Conservation (phyloP, 2,888 invertebrate genomes). For the Xestia c-nigrum region DNA sequence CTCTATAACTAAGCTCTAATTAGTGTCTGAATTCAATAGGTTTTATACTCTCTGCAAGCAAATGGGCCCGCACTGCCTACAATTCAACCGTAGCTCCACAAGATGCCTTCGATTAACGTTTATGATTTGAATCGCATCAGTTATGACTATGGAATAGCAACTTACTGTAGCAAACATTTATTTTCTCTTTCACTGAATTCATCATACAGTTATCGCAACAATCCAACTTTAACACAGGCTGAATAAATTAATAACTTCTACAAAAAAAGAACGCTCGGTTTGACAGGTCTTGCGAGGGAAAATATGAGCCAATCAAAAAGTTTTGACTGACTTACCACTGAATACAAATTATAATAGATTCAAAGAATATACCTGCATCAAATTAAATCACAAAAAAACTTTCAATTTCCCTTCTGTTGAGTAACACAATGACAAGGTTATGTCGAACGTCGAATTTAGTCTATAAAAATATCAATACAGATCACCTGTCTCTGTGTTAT, state of each 20-base stretch:
- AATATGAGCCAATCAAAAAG: neutral
- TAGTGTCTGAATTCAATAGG: too few species aligned
- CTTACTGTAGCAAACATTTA: slow-evolving; percentile 1
- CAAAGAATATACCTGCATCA: neutral
- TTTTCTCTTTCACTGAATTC: neutral
- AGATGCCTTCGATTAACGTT: neutral
- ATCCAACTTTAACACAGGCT: neutral
- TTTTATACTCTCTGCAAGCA: neutral
- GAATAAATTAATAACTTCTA: neutral
- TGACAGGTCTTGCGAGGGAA: slow-evolving; percentile 17
- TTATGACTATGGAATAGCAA: neutral
- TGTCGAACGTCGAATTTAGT: slow-evolving; percentile 23
- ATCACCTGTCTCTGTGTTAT: too few species aligned
- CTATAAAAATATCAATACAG: slow-evolving; percentile 20
- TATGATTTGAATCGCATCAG: slow-evolving; percentile 4
- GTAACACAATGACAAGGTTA: slow-evolving; percentile 47
- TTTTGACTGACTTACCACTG: neutral
- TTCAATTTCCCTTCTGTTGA: slow-evolving; percentile 23
- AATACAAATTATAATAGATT: neutral
- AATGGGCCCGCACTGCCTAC: neutral
- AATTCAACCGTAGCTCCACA: neutral
- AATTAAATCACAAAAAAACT: slow-evolving; percentile 8
- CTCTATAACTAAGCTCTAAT: too few species aligned
- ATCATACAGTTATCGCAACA: neutral
- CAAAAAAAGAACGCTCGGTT: neutral